Evolutionary conservation across 2,797 vertebrate genomes (phyloP).

Genomic region (Spheniscus humboldti): DNA sequence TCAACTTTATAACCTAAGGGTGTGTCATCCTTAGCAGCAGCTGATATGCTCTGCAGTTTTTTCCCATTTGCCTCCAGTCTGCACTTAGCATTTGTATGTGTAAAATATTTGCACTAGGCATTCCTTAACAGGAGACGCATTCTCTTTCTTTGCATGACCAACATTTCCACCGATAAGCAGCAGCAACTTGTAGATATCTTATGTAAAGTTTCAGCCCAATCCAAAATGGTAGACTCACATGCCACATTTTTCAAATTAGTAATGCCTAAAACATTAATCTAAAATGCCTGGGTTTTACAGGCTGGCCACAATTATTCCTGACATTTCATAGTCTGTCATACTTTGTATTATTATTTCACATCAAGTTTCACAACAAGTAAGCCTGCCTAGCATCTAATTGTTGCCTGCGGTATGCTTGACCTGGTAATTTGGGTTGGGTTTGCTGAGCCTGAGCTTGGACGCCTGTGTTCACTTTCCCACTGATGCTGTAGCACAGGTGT

Average conservation of each 20-base stretch:
- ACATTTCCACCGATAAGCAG: neutral
- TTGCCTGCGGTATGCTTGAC: neutral
- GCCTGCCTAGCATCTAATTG: too few species aligned
- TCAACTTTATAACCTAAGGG: neutral
- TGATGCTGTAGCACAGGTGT: neutral
- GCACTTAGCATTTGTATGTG: neutral
- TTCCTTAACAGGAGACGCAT: neutral
- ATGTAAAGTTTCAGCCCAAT: neutral
- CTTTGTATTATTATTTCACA: neutral
- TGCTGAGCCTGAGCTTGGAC: neutral
- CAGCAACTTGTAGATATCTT: neutral
- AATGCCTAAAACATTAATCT: neutral
- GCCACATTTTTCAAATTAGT: neutral
- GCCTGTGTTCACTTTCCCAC: neutral
- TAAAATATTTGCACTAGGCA: neutral
- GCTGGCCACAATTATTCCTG: neutral
- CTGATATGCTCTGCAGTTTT: neutral
- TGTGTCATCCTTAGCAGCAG: neutral
- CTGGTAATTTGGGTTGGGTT: neutral
- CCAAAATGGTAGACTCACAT: rapidly evolving
- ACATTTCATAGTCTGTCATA: neutral
- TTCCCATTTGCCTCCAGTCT: neutral
- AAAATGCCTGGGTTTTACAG: neutral
- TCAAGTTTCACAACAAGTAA: neutral
- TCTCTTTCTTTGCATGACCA: neutral